A percentile compares a stretch with the other conserved stretches of the same genome.
These are phyloP conservation scores for Ganaspis brasiliensis DNA, from an alignment of 2,888 invertebrate genomes.

Conservation along the genomic window DNA sequence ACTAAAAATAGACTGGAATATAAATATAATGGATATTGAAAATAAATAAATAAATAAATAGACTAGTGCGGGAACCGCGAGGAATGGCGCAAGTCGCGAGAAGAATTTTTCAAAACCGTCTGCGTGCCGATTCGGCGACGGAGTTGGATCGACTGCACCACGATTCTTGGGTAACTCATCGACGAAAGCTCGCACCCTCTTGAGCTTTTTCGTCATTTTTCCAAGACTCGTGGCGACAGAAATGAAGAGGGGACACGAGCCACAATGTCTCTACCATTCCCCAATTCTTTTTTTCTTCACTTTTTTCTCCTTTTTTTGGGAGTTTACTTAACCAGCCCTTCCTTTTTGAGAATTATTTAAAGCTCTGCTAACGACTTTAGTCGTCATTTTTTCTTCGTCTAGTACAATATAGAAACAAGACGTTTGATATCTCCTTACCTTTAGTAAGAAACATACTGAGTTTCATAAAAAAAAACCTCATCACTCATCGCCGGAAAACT, in stretches of 20 bases:
- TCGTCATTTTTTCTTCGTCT: conserved; percentile 9
- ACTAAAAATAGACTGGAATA: conserved; percentile 8
- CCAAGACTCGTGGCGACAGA: conserved; percentile 45
- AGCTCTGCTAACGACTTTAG: conserved; percentile 31
- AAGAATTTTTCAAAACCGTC: conserved; percentile 5
- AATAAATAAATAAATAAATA: conserved; percentile 47
- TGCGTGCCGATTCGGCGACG: conserved; percentile 63
- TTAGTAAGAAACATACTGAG: not conserved
- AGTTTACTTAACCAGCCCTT: conserved; percentile 40
- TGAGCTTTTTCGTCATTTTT: conserved; percentile 59
- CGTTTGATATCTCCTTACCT: not conserved
- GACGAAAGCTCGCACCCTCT: conserved; percentile 56
- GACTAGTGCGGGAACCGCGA: conserved; percentile 20
- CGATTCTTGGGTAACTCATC: not conserved
- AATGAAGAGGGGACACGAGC: conserved; percentile 6
- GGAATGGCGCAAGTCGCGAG: conserved; percentile 35
- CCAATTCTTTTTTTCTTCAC: conserved; percentile 14
- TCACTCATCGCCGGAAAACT: conserved; percentile 12
- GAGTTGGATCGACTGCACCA: conserved; percentile 70
- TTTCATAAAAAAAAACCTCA: not conserved
- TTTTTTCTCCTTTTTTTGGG: conserved; percentile 24
- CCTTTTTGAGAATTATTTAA: conserved; percentile 41
- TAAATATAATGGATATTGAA: conserved; percentile 11
- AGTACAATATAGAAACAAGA: not conserved
- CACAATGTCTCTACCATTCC: conserved; percentile 29